Conservation (phyloP, 30 jellyfish, hydroid and myxozoan species). For the Hydractinia symbiolongicarpus region DNA sequence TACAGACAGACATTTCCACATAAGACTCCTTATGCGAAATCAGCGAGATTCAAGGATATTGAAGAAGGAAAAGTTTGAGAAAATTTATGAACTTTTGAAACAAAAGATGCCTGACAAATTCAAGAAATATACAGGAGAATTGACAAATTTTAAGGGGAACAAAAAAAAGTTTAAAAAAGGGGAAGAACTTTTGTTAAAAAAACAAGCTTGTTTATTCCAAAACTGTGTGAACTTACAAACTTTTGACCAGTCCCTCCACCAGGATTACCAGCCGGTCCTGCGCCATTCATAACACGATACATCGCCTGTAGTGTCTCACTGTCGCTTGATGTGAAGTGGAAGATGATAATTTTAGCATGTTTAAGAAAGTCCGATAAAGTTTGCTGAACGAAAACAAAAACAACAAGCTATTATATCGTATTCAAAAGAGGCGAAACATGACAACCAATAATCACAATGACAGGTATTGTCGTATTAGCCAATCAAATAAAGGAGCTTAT, state of each 20-base stretch:
- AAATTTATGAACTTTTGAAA: not conserved
- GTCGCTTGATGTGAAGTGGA: not conserved
- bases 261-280: not conserved
- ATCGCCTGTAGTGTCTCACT: not conserved
- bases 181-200: no score
- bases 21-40: not conserved
- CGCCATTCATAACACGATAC: not conserved
- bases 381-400: not conserved
- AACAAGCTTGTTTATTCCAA: no score
- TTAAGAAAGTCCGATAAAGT: not conserved
- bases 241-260: constrained; percentile 11
- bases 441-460: no score
- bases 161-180: no score
- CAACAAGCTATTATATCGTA: not conserved
- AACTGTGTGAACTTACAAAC: not conserved
- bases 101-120: not conserved
- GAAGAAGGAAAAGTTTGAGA: not conserved
- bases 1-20: not conserved
- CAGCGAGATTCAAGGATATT: not conserved
- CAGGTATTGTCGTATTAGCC: no score
- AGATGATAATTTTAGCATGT: not conserved
- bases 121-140: not conserved
- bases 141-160: no score
- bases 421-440: no score
- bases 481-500: no score